Evolutionary conservation across 1,140 invertebrate genomes (phyloP).

Genomic region (Anthonomus grandis): DNA sequence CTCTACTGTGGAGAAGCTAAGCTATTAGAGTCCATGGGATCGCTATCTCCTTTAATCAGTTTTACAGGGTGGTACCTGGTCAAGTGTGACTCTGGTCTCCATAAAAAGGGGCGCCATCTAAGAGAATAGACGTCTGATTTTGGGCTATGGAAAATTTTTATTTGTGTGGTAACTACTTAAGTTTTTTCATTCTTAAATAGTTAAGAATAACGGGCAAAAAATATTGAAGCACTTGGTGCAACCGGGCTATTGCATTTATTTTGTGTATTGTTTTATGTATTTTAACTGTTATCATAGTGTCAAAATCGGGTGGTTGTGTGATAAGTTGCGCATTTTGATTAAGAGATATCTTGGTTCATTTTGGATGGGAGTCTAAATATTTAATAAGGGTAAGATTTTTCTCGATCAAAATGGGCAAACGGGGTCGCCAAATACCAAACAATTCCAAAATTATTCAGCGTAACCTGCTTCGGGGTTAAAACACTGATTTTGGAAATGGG

Average conservation of each 20-base stretch:
- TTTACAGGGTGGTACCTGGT: too few species aligned
- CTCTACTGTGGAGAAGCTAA: too few species aligned
- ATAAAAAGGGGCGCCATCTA: too few species aligned
- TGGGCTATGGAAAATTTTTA: conserved; percentile 49
- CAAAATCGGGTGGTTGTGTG: conserved; percentile 29
- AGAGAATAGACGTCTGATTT: conserved; percentile 24
- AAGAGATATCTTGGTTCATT: too few species aligned
- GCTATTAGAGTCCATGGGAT: too few species aligned
- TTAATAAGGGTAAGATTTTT: too few species aligned
- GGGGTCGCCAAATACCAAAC: too few species aligned
- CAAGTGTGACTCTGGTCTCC: too few species aligned
- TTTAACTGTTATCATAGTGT: conserved; percentile 37
- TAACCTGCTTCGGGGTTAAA: neutral
- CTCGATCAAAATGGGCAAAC: too few species aligned
- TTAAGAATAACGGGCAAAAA: conserved; percentile 46
- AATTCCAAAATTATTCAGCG: neutral
- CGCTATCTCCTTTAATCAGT: too few species aligned
- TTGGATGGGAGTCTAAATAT: too few species aligned
- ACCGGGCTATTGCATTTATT: conserved; percentile 48
- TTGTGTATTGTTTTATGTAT: conserved; percentile 30
- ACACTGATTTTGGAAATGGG: neutral
- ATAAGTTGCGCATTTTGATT: too few species aligned
- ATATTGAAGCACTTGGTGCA: conserved; percentile 49
- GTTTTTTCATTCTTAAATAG: conserved; percentile 22
- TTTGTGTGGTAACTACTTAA: conserved; percentile 34